Evolutionary conservation across 2,797 vertebrate species (phyloP), one percentile per base, ranked within the genome.

Genomic region (Platalea minor): DNA sequence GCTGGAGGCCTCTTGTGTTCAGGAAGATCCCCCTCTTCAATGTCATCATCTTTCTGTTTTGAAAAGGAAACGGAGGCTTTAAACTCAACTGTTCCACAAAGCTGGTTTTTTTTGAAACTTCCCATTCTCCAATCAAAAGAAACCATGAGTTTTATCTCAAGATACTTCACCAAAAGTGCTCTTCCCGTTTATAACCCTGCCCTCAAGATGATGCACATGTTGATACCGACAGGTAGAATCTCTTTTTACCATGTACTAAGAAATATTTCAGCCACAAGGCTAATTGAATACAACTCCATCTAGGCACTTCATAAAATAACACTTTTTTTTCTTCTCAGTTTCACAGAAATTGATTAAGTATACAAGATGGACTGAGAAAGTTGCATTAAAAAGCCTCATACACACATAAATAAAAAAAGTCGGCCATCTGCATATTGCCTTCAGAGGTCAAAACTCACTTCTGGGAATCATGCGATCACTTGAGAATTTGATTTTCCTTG

Each of bases 21-120:
- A 0, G 99, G 99, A 46, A 99, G 98, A 93, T 99, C 99, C 0
- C 99, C 99, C 84, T 99, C 99, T 88, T 99, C 99, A 15, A 99
- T 99, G 95, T 99, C 99, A 11, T 99, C 99, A 53, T 99, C 99
- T 73, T 99, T 97, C 99, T 99, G 92, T 68, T 63, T 73, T 51
- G 70, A 78, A 92, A 94, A 59, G 1, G 3, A 93, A 37, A 94
- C 88, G 24, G 4, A 69, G 9, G 29, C 11, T 56, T 96, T 92
- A 50, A 89, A 78, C 4, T 35, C 61, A 69, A 29, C 23, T 19
- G 14, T 13, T 56, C 21, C 33, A 77, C 19, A 88, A 84, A 76
- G 37, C 17, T 51, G 35, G 12, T 57, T 6, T 57, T 41, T 65
- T 72, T 41, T 16, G 7, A 3, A 39, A 20, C 4, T 85, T 60